Base-by-base conservation (phyloP, 2,797 vertebrate genomes). In the Pangasius larnaudii region DNA sequence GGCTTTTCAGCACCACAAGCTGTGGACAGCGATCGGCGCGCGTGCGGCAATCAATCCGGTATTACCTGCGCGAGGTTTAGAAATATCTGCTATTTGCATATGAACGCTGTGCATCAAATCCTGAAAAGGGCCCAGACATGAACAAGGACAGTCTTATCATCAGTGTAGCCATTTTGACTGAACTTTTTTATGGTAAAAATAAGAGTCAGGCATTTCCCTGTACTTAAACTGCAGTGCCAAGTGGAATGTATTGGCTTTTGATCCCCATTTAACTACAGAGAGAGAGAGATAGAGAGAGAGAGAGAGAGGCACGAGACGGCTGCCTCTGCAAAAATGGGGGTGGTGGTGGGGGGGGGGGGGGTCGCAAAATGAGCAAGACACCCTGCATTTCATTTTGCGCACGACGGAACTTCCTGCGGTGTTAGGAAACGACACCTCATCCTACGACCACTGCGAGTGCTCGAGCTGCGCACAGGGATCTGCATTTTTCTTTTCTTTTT, bases 351-450 rank as follows among this genome's bases (percentile, higher is more conserved):
- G 36, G 36, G 2, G 36, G 2, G 36, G 36, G 36, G 36, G 36
- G 36, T 39, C 9, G 42, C 42, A 67, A 65, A 30, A 83, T 67
- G 42, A 51, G 59, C 81, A 59, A 39, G 24, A 42, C 58, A 42
- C 33, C 58, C 79, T 39, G 36, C 79, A 51, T 67, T 84, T 67
- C 14, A 84, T 65, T 82, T 84, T 83, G 58, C 24, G 36, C 36
- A 61, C 42, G 80, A 30, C 10, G 80, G 8, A 51, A 67, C 61
- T 83, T 83, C 61, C 61, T 83, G 59, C 27, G 24, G 59, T 83
- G 42, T 51, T 51, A 22, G 19, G 58, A 42, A 82, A 30, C 61
- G 61, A 49, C 42, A 84, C 81, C 49, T 83, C 59, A 65, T 65
- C 27, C 39, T 13, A 51, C 67, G 61, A 82, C 36, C 11, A n/a